Evolutionary conservation across 2,888 invertebrate genomes (phyloP), one percentile per base, ranked within the genome.

Genomic region (Chloroclystis v-ata): DNA sequence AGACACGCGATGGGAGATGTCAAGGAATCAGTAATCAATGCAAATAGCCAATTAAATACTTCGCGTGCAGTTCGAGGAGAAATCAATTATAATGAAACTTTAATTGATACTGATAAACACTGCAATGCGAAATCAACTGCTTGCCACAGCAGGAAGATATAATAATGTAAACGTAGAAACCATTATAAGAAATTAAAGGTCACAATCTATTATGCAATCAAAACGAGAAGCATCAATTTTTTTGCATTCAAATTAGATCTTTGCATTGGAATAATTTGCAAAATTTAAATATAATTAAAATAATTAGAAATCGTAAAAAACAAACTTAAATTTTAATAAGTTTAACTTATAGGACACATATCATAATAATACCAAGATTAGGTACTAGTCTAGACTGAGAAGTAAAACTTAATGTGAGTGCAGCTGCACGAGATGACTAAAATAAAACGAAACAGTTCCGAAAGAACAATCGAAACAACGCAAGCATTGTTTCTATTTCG

Each of bases 401-500:
- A 51, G 38, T 44, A 41, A 53, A 56, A 56, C 47, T 54, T 56
- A 63, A 61, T 47, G 54, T 60, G 57, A 63, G 61, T 47, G 54
- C 60, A 57, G 56, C 50, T 57, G 57, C 43, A 54, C 57, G 56
- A 67, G 64, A 67, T 68, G 57, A 54, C 65, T 62, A 68, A 70
- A 65, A 67, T 63, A 63, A 63, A 52, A 49, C 37, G 60, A 67
- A 67, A 60, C 57, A 56, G 62, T 61, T 52, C 49, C 44, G 42
- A 54, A 54, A 59, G 56, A 74, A 79, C 75, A 77, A 75, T 75
- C 67, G 67, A 57, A 49, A 75, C 71, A 73, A 69, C 69, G 64
- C 58, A 43, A 47, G 68, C 76, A 75, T 82, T 81, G 80, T 82
- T 73, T 75, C 69, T 53, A 63, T 70, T 74, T 60, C 61, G 66